Evolutionary conservation across 64 coral and sea anemone species (phyloP), one percentile per base, ranked within the genome.

Genomic region (Montipora capricornis): DNA sequence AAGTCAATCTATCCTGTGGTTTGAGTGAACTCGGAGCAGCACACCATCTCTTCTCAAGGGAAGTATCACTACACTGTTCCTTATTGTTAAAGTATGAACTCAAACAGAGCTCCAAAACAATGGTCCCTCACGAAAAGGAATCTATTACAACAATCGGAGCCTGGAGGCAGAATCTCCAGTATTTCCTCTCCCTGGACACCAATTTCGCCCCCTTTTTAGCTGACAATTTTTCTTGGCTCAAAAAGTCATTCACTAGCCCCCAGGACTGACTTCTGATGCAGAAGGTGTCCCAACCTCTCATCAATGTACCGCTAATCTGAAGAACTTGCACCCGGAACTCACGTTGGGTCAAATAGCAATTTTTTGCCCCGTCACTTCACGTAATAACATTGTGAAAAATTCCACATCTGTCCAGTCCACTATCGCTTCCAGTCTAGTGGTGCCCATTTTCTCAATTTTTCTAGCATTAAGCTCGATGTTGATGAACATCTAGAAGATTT

Each of bases 101-200:
- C 61, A 7, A 14, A 15, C 14, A 64, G 61, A 64, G 61, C 61
- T 15, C 71, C 26, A 15, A 22, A 20, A 44, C 71, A 74, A 44
- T 74, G 71, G 71, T 74, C 71, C n/a, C 22, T 74, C n/a, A 74
- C n/a, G 24, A 74, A 74, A 74, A 74, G 1, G 71, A 74, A 74
- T 26, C 19, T n/a, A 74, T 74, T 11, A 74, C 71, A 7, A 58
- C 79, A 81, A 57, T 58, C 20, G 51, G 55, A 81, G 79, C 79
- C 17, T 81, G 79, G 79, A 81, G 79, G 51, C 79, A 81, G 58
- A 81, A 81, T 62, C 49, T 55, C 1, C 49, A 81, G 51, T 55
- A 47, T 62, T 58, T 49, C 49, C 58, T 81, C 6, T 81, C 79
- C 19, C 79, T 81, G 22, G 51, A 81, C 7, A 17, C 20, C 17